Evolutionary conservation across 2,113 vertebrate species (phyloP), one percentile per base, ranked within the genome.

Genomic region (Toxotes jaculatrix): DNA sequence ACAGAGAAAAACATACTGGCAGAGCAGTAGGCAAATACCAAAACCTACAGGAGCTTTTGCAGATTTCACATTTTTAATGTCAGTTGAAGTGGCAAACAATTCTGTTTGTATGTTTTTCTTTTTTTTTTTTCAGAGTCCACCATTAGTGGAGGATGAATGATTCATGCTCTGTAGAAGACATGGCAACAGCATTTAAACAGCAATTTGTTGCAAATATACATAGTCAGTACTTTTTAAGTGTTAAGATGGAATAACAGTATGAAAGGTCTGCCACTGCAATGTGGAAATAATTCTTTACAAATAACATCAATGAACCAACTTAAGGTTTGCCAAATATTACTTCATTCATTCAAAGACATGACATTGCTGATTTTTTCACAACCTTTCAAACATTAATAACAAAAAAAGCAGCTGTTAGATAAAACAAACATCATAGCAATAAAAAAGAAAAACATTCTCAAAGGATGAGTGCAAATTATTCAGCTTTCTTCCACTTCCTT

Each of bases 391-490:
- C 70, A 43, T 8, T 72, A 19, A 82, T 56, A 12, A 43, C 6
- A 36, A 83, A 32, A 86, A 89, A 92, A 86, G 49, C 49, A 90
- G 69, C 82, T 63, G 49, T 68, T n/a, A 42, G 56, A 78, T 65
- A 86, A 80, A 74, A 82, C 27, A 82, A 63, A 17, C 31, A 65
- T 17, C 5, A 64, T 8, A 82, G 36, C 36, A 81, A 77, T 69
- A 75, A 70, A 45, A 86, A n/a, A 60, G 62, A 55, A 57, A n/a
- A 40, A 87, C 61, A 68, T 88, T 86, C 63, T 75, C 40, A 59
- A 55, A 67, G 61, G 23, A 71, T 14, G 67, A 87, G 92, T 93
- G 92, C 91, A 93, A 94, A 89, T 86, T 11, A 6, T 85, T 77
- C 23, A 49, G 32, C 49, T 43, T 67, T 14, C 17, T 32, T 65